phyloP scores from a whole-genome alignment of 2,113 vertebrate genomes.

The Vombatus ursinus region DNA sequence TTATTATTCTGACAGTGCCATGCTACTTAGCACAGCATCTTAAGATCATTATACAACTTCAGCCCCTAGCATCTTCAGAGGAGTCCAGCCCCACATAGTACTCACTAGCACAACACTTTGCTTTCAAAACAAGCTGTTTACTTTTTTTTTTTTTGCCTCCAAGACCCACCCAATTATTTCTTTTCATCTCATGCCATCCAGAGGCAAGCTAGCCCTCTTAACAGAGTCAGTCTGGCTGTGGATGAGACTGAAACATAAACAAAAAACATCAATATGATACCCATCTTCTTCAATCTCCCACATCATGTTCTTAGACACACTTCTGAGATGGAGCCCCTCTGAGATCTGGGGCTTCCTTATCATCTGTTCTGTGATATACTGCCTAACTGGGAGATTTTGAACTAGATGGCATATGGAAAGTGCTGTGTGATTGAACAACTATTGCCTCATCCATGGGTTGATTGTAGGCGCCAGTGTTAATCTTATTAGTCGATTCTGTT shows the following conservation, averaged over 20 bases:
- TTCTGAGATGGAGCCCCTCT: too few species aligned
- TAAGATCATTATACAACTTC: not conserved
- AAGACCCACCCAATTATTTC: not conserved
- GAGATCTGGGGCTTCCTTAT: not conserved
- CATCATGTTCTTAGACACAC: not conserved
- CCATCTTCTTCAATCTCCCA: not conserved
- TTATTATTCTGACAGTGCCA: too few species aligned
- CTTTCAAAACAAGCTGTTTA: not conserved
- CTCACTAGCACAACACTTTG: not conserved
- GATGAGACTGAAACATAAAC: not conserved
- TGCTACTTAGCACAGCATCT: not conserved
- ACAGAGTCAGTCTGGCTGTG: not conserved
- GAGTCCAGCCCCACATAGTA: not conserved
- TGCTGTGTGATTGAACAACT: not conserved
- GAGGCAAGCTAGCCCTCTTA: not conserved
- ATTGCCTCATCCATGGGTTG: not conserved
- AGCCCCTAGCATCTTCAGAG: not conserved
- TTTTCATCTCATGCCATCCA: not conserved
- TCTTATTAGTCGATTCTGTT: constrained; percentile 62
- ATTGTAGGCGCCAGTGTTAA: not conserved
- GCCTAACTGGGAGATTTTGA: not conserved
- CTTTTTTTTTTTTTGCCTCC: not conserved
- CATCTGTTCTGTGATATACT: not conserved
- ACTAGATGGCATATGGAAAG: rapidly evolving
- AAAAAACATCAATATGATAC: not conserved